A percentile compares a stretch with the other conserved stretches of the same genome.
These are phyloP conservation scores for Oopsacas minuta DNA, from an alignment of 37 sponge, comb jelly and placozoan genomes.

Conservation along the genomic window DNA sequence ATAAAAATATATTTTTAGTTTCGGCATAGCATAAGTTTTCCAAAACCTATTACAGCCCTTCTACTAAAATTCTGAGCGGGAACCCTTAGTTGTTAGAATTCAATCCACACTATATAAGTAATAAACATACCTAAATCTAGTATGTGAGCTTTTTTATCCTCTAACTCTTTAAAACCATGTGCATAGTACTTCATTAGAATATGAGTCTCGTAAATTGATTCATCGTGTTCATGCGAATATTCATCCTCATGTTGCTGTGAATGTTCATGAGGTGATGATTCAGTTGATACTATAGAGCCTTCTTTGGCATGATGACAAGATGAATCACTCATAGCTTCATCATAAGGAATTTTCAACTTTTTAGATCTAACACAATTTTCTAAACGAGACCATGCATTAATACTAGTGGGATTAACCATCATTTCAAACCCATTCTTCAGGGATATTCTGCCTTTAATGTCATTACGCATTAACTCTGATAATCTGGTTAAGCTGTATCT, in stretches of 20 bases:
- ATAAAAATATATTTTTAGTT: too few relatives aligned
- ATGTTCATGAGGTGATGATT: too few relatives aligned
- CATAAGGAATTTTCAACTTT: neutral
- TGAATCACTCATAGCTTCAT: neutral
- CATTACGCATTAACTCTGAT: neutral
- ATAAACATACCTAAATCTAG: neutral
- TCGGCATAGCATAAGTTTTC: too few relatives aligned
- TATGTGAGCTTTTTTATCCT: neutral
- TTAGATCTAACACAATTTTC: constrained; percentile 1
- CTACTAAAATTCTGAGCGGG: too few relatives aligned
- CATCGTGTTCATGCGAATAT: neutral
- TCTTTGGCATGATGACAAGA: neutral
- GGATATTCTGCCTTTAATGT: neutral
- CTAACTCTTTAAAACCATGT: neutral
- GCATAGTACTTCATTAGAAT: neutral
- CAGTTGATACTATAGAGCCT: too few relatives aligned
- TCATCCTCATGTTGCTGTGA: neutral
- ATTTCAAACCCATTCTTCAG: neutral
- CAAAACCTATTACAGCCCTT: too few relatives aligned
- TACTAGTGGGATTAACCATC: neutral
- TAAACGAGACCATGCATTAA: neutral
- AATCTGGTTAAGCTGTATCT: neutral
- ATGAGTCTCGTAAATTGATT: neutral
- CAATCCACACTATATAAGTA: too few relatives aligned
- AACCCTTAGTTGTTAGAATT: too few relatives aligned